Evolutionary conservation across 1,140 invertebrate species (phyloP).

Genomic region (Littorina saxatilis): DNA sequence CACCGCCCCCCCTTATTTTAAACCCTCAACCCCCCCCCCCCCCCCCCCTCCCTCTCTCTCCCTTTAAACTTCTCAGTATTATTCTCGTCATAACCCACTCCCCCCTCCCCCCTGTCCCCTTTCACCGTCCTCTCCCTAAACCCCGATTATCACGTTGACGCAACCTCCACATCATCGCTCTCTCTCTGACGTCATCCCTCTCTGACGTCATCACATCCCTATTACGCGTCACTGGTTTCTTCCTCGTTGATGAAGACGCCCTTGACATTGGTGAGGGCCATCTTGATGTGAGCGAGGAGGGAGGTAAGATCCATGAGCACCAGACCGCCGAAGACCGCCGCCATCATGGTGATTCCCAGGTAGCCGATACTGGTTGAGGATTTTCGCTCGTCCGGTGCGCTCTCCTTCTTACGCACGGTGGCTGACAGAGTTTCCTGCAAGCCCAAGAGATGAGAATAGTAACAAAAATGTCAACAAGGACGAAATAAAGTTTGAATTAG

Average conservation of each 20-base stretch:
- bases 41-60: too few relatives aligned
- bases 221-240: conserved; percentile 5
- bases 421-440: conserved; percentile 31
- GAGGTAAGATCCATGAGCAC: conserved; percentile 30
- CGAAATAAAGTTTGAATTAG: too few relatives aligned
- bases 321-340: conserved; percentile 38
- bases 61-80: not conserved
- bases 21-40: too few relatives aligned
- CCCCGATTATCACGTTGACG: too few relatives aligned
- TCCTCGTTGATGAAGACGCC: not conserved
- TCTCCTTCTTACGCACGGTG: conserved; percentile 41
- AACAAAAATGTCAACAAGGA: too few relatives aligned
- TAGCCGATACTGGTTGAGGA: conserved; percentile 33
- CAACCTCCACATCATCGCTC: too few relatives aligned
- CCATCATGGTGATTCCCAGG: conserved; percentile 30
- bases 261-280: not conserved
- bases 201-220: not conserved
- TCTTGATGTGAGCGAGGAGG: not conserved
- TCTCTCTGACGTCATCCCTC: too few relatives aligned
- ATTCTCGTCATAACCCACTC: not conserved
- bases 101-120: not conserved
- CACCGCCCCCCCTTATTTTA: too few relatives aligned
- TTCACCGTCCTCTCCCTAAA: not conserved
- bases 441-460: too few relatives aligned
- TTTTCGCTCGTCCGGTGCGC: conserved; percentile 39